Evolutionary conservation across 2,113 vertebrate genomes (phyloP), one percentile per base, ranked within the genome.

Genomic region (Actenoides hombroni): DNA sequence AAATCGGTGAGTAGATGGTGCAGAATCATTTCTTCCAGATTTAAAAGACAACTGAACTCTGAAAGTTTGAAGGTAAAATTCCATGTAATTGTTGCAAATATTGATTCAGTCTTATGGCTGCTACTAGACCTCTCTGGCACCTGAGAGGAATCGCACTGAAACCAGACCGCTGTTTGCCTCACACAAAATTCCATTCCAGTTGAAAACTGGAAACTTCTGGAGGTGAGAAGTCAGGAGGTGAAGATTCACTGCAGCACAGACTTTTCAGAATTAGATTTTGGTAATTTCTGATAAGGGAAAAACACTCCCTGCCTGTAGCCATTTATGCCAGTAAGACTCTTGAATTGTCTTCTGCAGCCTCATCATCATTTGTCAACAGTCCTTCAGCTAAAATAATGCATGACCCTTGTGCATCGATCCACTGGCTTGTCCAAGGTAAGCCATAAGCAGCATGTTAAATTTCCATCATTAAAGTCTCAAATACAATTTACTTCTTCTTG

Each of bases 51-150:
- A 56, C 29, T 86, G 83, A 94, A 48, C n/a, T 88, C 71, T 48
- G 54, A 90, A 80, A 60, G 29, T 79, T 60, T 19, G 60, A 68
- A 90, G 56, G 85, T 78, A 87, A 90, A 90, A 33, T 51, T 90
- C 64, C 51, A 33, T 49, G 56, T 57, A 80, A 75, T 81, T 78
- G 60, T 26, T 86, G 68, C 73, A 90, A 88, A 95, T 95, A 96
- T 93, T 95, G 93, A 94, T 92, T 93, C 39, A 75, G 83, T 79
- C 85, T 93, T 64, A 44, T 0, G 0, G 33, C 73, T 83, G 77
- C 33, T n/a, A 25, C 54, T 51, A 35, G 59, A 90, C 26, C 46
- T 86, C 42, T 56, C 68, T 48, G 73, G 80, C 69, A 86, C 18
- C n/a, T 26, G 51, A 51, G 35, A 56, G 75, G 64, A 88, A 76